These are phyloP conservation scores for Eilema griseolum DNA, from an alignment of 2,888 invertebrate genomes.

Conservation along the genomic window DNA sequence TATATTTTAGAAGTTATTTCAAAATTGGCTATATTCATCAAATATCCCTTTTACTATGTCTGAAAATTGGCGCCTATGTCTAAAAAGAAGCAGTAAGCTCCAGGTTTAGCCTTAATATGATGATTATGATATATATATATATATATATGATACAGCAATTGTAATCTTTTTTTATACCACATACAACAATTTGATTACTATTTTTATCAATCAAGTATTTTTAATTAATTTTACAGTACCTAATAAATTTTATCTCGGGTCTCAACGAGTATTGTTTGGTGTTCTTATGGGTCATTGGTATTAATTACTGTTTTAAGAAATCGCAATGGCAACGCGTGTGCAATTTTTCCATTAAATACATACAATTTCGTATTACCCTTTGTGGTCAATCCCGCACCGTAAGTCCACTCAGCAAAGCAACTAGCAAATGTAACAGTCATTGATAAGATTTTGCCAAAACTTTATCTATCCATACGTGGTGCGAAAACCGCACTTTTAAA, in stretches of 20 bases:
- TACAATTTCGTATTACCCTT: too few species aligned
- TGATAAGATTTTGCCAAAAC: constrained; percentile 74
- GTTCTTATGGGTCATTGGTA: not conserved
- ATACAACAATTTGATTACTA: too few species aligned
- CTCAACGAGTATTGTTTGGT: not conserved
- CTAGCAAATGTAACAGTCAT: constrained; percentile 57
- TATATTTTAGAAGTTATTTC: constrained; percentile 76
- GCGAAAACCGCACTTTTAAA: constrained; percentile 69
- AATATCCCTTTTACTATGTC: not conserved
- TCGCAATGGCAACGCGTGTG: not conserved
- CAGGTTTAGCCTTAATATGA: not conserved
- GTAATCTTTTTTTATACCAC: not conserved
- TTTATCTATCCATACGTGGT: constrained; percentile 62
- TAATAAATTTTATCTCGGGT: not conserved
- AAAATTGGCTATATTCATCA: too few species aligned
- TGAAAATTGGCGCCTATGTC: too few species aligned
- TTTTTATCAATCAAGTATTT: too few species aligned
- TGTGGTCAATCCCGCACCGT: not conserved
- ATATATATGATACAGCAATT: too few species aligned
- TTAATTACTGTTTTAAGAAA: not conserved
- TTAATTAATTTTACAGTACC: not conserved
- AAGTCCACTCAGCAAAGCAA: not conserved
- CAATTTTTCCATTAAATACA: not conserved
- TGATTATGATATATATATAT: too few species aligned
- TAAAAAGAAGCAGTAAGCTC: not conserved